Base-by-base conservation (phyloP, 1,140 invertebrate genomes). In the Panulirus ornatus region DNA sequence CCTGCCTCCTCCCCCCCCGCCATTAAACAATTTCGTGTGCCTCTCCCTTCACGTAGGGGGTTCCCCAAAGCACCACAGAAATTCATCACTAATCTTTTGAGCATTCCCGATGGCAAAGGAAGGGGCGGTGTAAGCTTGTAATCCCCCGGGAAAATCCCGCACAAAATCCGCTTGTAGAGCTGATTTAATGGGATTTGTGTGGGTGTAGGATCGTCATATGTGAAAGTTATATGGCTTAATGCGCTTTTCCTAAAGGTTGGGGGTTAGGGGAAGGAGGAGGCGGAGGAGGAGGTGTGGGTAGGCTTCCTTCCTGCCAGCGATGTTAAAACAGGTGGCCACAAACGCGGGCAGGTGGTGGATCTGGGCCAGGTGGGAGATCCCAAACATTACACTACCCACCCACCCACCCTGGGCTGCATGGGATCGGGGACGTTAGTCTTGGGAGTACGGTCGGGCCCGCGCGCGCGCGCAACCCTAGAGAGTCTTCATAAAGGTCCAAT, bases 71-170 rank as follows among this genome's bases (percentile, higher is more conserved):
- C 63, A 66, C 70, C 75, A 63, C 85, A 88, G 87, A 83, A 89
- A 89, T 89, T 89, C 79, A 89, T 63, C 66, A 84, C 87, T 75
- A 89, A 89, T 89, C 87, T 82, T 89, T 89, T 83, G 86, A 88
- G 82, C 86, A 88, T 88, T 82, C 73, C 86, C 58, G 76, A 88
- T 88, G 75, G 79, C 79, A 51, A 89, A 83, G 76, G 66, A 89
- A 79, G 87, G 70, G 87, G 22, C 54, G 22, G 22, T 38, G 79
- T 83, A 75, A 89, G 87, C 87, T 84, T 89, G 87, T 89, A 89
- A 89, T 89, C 79, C 87, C 87, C 44, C 16, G 38, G 70, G 79
- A 84, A 82, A 89, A 89, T 89, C 87, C 87, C 63, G 2, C 54
- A 34, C 66, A 40, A 82, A 73, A 84, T 83, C 87, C 78, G 87